Evolutionary conservation across 2,888 invertebrate species (phyloP).

Genomic region (Cancer borealis): DNA sequence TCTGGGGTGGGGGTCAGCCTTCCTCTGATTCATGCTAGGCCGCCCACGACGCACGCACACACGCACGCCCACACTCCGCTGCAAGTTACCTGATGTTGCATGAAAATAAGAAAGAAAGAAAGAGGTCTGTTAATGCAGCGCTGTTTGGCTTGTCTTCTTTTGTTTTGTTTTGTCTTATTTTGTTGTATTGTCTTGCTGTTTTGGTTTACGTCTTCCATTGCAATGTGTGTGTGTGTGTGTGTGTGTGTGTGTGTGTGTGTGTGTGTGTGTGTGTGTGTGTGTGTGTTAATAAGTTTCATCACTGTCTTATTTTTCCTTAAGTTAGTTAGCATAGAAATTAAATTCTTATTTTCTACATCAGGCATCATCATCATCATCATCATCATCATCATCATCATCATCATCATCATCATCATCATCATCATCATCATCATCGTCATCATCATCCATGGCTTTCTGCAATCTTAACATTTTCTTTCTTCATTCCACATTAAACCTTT

Average conservation of each 20-base stretch:
- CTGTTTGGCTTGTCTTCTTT: background rate
- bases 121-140: background rate
- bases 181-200: no score
- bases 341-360: background rate
- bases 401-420: slow-evolving; percentile 20
- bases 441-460: background rate
- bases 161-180: no score
- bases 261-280: slow-evolving; percentile 20
- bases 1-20: background rate
- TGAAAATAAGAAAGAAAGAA: slow-evolving; percentile 63
- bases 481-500: no score
- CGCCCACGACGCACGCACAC: slow-evolving; percentile 3
- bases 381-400: slow-evolving; percentile 20
- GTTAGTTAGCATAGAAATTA: background rate
- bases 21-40: background rate
- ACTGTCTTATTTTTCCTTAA: background rate
- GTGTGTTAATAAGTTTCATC: background rate
- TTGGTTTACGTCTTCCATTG: background rate
- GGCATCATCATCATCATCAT: background rate
- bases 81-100: slow-evolving; percentile 72
- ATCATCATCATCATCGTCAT: slow-evolving; percentile 9
- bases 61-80: slow-evolving; percentile 56
- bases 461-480: background rate
- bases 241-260: slow-evolving; percentile 20
- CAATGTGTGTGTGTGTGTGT: background rate